A percentile compares a stretch with the other conserved stretches of the same genome.
These are phyloP conservation scores for Eumaeus atala DNA, from an alignment of 1,140 invertebrate species.

Conservation along the genomic window DNA sequence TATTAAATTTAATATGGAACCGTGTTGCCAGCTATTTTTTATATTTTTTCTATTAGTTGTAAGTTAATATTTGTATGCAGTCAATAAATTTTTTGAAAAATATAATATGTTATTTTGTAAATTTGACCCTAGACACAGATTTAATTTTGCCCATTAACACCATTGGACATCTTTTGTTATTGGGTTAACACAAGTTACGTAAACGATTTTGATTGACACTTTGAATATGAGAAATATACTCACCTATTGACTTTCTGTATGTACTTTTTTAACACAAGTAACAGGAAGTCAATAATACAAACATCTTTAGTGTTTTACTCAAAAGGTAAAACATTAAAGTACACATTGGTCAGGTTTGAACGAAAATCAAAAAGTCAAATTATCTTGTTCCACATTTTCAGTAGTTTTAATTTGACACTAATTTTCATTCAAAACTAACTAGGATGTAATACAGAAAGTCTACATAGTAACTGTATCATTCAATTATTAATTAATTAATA, in stretches of 20 bases:
- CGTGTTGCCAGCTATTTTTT: conserved; percentile 46
- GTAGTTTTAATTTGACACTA: background rate
- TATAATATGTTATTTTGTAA: conserved; percentile 47
- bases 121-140: conserved; percentile 33
- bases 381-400: background rate
- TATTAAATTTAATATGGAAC: conserved; percentile 37
- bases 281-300: conserved; percentile 4
- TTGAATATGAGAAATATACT: conserved; percentile 42
- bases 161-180: conserved; percentile 47
- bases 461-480: too few species aligned
- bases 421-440: conserved; percentile 1
- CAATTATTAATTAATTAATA: too few species aligned
- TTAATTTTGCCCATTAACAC: conserved; percentile 34
- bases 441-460: too few species aligned
- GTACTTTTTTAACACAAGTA: background rate
- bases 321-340: conserved; percentile 6
- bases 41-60: conserved; percentile 34
- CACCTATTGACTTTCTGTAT: conserved; percentile 5
- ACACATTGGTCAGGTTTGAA: background rate
- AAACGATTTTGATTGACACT: conserved; percentile 66
- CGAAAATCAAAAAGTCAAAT: background rate
- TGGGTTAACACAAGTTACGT: conserved; percentile 46
- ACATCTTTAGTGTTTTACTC: background rate
- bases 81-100: conserved; percentile 31
- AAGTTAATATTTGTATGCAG: conserved; percentile 24